Evolutionary conservation across 2,797 vertebrate species (phyloP).

Genomic region (Hoplostethus atlanticus): DNA sequence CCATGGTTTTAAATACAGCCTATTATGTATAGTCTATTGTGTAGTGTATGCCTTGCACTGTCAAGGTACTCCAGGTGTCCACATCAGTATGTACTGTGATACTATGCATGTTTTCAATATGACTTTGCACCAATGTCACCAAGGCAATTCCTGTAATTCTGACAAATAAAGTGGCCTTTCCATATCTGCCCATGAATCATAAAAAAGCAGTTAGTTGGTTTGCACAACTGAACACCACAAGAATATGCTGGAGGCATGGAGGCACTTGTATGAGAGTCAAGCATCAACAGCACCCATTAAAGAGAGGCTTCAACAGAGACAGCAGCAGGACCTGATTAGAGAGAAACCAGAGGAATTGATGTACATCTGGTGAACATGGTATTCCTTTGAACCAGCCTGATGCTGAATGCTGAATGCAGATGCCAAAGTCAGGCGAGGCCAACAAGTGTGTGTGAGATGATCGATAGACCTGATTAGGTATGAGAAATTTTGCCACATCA

Average conservation of each 20-base stretch:
- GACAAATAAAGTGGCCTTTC: constrained; percentile 44
- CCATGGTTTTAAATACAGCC: no score
- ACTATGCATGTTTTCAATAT: no score
- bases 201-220: constrained; percentile 36
- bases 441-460: constrained; percentile 26
- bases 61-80: background rate
- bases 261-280: constrained; percentile 17
- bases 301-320: constrained; percentile 35
- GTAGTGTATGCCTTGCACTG: background rate
- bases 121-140: constrained; percentile 16
- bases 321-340: constrained; percentile 52
- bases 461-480: constrained; percentile 15
- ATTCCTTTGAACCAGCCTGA: constrained; percentile 37
- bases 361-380: constrained; percentile 41
- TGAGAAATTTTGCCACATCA: constrained; percentile 25
- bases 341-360: constrained; percentile 44
- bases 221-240: constrained; percentile 49
- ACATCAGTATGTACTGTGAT: background rate
- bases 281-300: constrained; percentile 26
- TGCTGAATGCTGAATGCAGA: constrained; percentile 29
- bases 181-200: constrained; percentile 48
- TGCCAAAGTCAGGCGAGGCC: constrained; percentile 14
- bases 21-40: background rate
- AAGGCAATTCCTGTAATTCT: constrained; percentile 23
- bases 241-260: constrained; percentile 37